Evolutionary conservation across 2,888 invertebrate genomes (phyloP).

Genomic region (Ophion costatus): DNA sequence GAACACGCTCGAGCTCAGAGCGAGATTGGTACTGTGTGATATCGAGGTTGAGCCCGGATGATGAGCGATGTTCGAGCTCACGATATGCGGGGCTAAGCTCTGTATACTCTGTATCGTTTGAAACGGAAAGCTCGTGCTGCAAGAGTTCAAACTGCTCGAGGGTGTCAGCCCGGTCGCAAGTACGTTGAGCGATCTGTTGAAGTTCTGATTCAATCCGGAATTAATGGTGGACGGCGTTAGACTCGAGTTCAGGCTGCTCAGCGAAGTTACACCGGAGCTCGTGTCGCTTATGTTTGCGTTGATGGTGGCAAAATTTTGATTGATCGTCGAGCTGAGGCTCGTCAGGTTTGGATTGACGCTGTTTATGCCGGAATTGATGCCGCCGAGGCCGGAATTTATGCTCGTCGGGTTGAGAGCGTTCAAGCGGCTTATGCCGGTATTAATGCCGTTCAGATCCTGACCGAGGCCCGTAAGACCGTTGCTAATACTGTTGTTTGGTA

Average conservation of each 20-base stretch:
- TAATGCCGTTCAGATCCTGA: constrained; percentile 80
- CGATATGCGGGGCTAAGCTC: constrained; percentile 81
- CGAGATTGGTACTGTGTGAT: constrained; percentile 75
- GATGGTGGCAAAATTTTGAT: constrained; percentile 79
- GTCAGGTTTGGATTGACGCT: constrained; percentile 79
- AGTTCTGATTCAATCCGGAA: constrained; percentile 76
- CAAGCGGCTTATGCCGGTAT: constrained; percentile 79
- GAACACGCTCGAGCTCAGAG: constrained; percentile 77
- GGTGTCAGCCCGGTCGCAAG: constrained; percentile 77
- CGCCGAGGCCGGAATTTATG: constrained; percentile 78
- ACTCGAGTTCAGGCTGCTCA: constrained; percentile 76
- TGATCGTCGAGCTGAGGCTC: constrained; percentile 77
- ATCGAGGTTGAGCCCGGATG: constrained; percentile 75
- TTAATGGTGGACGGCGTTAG: constrained; percentile 73
- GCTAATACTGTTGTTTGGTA: constrained; percentile 81
- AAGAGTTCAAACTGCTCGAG: constrained; percentile 73
- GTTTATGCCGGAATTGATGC: constrained; percentile 77
- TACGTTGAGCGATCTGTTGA: constrained; percentile 78
- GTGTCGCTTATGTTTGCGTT: constrained; percentile 77
- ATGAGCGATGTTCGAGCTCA: constrained; percentile 79
- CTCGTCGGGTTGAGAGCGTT: constrained; percentile 78
- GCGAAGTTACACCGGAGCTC: constrained; percentile 76
- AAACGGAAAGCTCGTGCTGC: constrained; percentile 80
- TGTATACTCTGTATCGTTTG: constrained; percentile 82
- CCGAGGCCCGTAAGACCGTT: constrained; percentile 79